Percentiles rank a stretch among this genome's conserved stretches.
Conservation (phyloP, 2,888 invertebrate genomes). For the Drosophila anomalata region DNA sequence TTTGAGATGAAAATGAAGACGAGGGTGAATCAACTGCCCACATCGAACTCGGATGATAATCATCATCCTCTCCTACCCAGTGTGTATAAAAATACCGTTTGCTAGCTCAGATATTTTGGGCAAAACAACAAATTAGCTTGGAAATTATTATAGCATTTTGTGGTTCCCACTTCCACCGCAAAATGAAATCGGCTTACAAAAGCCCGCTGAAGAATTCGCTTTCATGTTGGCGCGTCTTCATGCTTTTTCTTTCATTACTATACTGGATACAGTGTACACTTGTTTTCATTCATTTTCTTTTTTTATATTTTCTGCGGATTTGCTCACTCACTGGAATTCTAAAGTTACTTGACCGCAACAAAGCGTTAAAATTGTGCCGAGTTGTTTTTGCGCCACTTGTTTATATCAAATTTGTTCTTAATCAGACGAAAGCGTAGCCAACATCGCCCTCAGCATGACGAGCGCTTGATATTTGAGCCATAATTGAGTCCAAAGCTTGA, state of each 20-base stretch:
- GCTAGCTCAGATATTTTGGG: constrained; percentile 14
- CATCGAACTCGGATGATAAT: constrained; percentile 10
- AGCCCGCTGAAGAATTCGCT: constrained; percentile 63
- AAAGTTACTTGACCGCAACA: constrained; percentile 71
- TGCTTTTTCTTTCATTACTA: constrained; percentile 63
- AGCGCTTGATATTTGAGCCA: constrained; percentile 8
- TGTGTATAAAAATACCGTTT: constrained; percentile 54
- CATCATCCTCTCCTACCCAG: constrained; percentile 15
- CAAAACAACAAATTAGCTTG: constrained; percentile 51
- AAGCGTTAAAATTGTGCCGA: constrained; percentile 66
- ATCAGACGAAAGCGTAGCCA: constrained; percentile 73
- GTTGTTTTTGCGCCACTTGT: constrained; percentile 49
- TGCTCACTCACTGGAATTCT: constrained; percentile 51
- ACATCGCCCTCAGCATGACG: constrained; percentile 41
- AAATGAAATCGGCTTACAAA: constrained; percentile 66
- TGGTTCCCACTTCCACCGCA: constrained; percentile 43
- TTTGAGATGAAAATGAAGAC: constrained; percentile 1
- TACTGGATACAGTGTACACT: constrained; percentile 39
- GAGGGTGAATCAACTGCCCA: constrained; percentile 1
- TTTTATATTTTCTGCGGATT: constrained; percentile 3
- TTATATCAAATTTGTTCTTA: constrained; percentile 59
- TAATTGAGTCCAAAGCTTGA: constrained; percentile 14
- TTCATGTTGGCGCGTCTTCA: constrained; percentile 52
- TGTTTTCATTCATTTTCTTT: constrained; percentile 45
- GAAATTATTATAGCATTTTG: constrained; percentile 61